Evolutionary conservation across 2,797 vertebrate genomes (phyloP).

Genomic region (Sebastes miniatus): DNA sequence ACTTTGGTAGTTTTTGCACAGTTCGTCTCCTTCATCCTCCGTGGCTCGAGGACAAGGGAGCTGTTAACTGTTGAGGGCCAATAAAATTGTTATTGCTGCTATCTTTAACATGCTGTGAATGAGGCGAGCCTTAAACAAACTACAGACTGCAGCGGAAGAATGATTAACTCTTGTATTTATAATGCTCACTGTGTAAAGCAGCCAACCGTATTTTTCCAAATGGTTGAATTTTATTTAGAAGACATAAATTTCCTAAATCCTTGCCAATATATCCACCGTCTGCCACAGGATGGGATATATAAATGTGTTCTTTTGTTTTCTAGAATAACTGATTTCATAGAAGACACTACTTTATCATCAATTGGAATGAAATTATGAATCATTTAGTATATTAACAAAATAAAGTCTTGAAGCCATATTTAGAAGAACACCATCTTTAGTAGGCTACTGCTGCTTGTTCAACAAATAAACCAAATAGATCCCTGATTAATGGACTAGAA

Average conservation of each 20-base stretch:
- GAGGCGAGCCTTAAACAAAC: slow-evolving; percentile 81
- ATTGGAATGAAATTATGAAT: slow-evolving; percentile 22
- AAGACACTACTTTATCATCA: slow-evolving; percentile 46
- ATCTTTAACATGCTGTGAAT: slow-evolving; percentile 81
- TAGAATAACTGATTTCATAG: slow-evolving; percentile 58
- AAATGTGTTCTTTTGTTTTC: slow-evolving; percentile 44
- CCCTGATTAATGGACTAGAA: not conserved
- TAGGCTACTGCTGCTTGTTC: not conserved
- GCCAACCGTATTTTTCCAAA: slow-evolving; percentile 71
- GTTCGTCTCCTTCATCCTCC: slow-evolving; percentile 75
- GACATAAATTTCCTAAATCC: slow-evolving; percentile 77
- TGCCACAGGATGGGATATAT: slow-evolving; percentile 30
- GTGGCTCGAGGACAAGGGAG: slow-evolving; percentile 74
- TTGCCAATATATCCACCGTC: slow-evolving; percentile 63
- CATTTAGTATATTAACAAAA: slow-evolving; percentile 3
- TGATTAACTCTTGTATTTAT: slow-evolving; percentile 83
- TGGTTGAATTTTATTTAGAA: slow-evolving; percentile 77
- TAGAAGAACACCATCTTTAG: not conserved
- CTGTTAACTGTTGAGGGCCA: slow-evolving; percentile 75
- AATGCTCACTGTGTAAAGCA: slow-evolving; percentile 75
- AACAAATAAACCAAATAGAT: not conserved
- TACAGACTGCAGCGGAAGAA: slow-evolving; percentile 74
- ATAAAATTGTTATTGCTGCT: slow-evolving; percentile 83
- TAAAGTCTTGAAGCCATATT: not conserved
- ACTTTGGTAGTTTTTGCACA: slow-evolving; percentile 76